These are phyloP conservation scores for Pissodes strobi DNA, from an alignment of 1,140 invertebrate species.

Conservation along the genomic window DNA sequence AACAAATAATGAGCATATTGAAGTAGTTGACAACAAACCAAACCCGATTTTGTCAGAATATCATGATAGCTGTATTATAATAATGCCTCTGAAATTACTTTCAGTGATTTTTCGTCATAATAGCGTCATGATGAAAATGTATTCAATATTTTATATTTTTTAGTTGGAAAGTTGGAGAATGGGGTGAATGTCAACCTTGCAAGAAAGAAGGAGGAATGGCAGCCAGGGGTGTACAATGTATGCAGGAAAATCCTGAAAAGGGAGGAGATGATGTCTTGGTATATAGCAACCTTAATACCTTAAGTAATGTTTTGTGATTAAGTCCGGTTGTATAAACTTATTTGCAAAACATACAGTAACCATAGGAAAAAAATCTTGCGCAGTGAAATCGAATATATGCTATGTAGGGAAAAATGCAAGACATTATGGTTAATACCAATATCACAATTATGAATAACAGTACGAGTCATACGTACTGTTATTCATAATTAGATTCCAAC, in stretches of 20 bases:
- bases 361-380: background rate
- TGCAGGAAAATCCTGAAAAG: conserved; percentile 13
- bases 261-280: conserved; percentile 4
- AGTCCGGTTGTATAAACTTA: too few species aligned
- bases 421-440: too few species aligned
- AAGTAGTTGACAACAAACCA: too few species aligned
- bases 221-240: conserved; percentile 1
- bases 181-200: background rate
- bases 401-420: too few species aligned
- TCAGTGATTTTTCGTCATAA: background rate
- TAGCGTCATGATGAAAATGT: background rate
- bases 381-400: too few species aligned
- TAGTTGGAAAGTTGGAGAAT: conserved; percentile 4
- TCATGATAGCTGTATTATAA: background rate
- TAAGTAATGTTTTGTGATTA: too few species aligned
- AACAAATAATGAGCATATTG: too few species aligned
- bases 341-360: too few species aligned
- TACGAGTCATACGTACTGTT: too few species aligned
- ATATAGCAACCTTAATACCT: background rate
- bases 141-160: background rate
- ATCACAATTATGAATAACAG: too few species aligned
- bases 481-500: too few species aligned
- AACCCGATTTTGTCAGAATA: too few species aligned
- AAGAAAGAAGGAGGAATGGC: background rate
- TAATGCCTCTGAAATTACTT: background rate